phyloP scores from a whole-genome alignment of 37 sponge, comb jelly and placozoan genomes.

The Theonella swinhoei region DNA sequence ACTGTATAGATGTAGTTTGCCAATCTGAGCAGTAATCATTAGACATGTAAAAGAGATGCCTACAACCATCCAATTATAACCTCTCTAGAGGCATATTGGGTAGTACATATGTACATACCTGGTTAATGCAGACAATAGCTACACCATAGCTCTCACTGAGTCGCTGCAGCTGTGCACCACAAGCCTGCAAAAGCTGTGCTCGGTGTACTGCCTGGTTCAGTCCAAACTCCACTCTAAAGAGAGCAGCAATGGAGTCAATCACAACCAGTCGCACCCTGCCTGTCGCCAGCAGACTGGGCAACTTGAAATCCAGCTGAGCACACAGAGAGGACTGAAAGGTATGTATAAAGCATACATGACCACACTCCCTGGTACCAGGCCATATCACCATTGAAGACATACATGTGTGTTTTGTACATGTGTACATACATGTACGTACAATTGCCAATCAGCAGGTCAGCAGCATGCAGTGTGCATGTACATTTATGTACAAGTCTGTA shows the following conservation, averaged over 20 bases:
- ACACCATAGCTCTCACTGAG: conserved; percentile 43
- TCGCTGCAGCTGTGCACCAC: conserved; percentile 59
- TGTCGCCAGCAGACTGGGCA: conserved; percentile 64
- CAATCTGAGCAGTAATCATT: too few species aligned
- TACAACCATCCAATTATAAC: too few species aligned
- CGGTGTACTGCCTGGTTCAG: conserved; percentile 39
- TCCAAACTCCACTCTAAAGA: conserved; percentile 80
- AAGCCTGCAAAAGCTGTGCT: conserved; percentile 62
- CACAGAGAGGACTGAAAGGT: conserved; percentile 51
- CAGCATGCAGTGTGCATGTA: conserved; percentile 26
- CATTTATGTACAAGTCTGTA: conserved; percentile 12
- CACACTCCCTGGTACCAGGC: too few species aligned
- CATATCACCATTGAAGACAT: too few species aligned
- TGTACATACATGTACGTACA: too few species aligned
- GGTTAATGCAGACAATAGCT: conserved; percentile 86
- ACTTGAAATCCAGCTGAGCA: conserved; percentile 56
- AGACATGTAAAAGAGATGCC: too few species aligned
- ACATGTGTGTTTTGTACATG: too few species aligned
- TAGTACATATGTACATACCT: conserved; percentile 69
- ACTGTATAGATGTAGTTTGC: too few species aligned
- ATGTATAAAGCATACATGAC: too few species aligned
- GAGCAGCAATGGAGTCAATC: conserved; percentile 91
- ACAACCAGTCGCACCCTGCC: conserved; percentile 67
- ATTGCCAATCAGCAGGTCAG: too few species aligned
- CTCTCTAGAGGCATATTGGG: too few species aligned